Evolutionary conservation across 2,113 vertebrate species (phyloP).

Genomic region (Sphyrna mokarran): DNA sequence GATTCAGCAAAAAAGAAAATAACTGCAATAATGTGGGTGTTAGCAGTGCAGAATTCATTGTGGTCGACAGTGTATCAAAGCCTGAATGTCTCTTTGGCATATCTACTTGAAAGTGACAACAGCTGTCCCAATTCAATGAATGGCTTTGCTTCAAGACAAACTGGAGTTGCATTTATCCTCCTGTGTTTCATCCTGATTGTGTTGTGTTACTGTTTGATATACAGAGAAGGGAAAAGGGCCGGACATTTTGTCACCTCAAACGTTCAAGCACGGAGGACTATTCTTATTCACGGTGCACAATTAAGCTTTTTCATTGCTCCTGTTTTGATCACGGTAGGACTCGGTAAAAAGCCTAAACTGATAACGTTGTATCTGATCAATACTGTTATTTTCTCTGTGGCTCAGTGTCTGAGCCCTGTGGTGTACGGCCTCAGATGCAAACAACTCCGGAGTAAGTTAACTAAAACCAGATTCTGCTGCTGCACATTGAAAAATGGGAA

Average conservation of each 20-base stretch:
- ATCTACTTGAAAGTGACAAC: slow-evolving; percentile 42
- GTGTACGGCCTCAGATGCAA: slow-evolving; percentile 55
- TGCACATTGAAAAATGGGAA: not conserved
- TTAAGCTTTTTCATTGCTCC: slow-evolving; percentile 54
- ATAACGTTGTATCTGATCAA: slow-evolving; percentile 44
- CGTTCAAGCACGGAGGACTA: slow-evolving; percentile 48
- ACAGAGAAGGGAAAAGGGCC: slow-evolving; percentile 46
- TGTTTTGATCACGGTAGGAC: slow-evolving; percentile 45
- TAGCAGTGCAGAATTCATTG: slow-evolving; percentile 45
- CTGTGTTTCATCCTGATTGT: slow-evolving; percentile 45
- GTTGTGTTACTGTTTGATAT: slow-evolving; percentile 50
- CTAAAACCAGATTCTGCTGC: slow-evolving; percentile 21
- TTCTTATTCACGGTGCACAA: slow-evolving; percentile 53
- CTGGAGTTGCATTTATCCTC: slow-evolving; percentile 45
- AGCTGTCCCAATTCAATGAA: slow-evolving; percentile 42
- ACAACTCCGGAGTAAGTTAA: slow-evolving; percentile 48
- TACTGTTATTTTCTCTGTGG: slow-evolving; percentile 52
- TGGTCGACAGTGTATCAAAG: slow-evolving; percentile 44
- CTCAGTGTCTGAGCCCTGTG: slow-evolving; percentile 54
- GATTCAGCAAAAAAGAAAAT: slow-evolving; percentile 41
- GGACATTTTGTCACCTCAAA: slow-evolving; percentile 55
- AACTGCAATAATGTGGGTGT: slow-evolving; percentile 41
- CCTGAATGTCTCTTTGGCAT: slow-evolving; percentile 28
- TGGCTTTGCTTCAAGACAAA: slow-evolving; percentile 42
- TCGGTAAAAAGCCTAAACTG: slow-evolving; percentile 44